Base-by-base conservation (phyloP, 2,113 vertebrate species). In the Copsychus sechellarum region DNA sequence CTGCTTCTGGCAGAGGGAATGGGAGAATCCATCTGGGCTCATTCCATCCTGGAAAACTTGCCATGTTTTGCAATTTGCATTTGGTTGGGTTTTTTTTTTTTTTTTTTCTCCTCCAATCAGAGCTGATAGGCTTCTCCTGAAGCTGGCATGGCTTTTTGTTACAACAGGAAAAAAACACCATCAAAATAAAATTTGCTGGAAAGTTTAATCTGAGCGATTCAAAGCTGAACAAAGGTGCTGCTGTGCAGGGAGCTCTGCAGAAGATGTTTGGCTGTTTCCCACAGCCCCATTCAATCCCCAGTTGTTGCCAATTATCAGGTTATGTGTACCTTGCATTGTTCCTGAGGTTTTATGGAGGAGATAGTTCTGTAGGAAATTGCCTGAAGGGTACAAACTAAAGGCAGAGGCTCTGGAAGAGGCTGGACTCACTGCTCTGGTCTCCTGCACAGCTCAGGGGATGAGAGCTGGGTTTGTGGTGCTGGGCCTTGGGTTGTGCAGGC, bases 21-120 rank as follows among this genome's bases (percentile, higher is more conserved):
- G 3, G 92, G 90, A 95, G 82, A 97, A 91, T 94, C 95, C 84
- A 93, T 82, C 92, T 92, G 93, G 89, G 95, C 89, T 89, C 9
- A 1, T 94, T 96, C 94, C 95, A 96, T 88, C 66, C 92, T 22
- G 23, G 87, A 78, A 60, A 88, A 73, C 67, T 92, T 81, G 81
- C 71, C 79, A 40, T 43, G 67, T 78, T 94, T 88, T 80, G 67
- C 85, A 81, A 62, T 70, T 82, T 88, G 54, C 51, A 53, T 60
- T 8, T 81, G 81, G 40, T 23, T 15, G 5, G 7, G 12, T 23
- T 47, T 12, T 47, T 47, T 23, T 15, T 22, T 34, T 43, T 10
- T 40, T 34, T 26, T 17, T 24, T 34, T 9, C 50, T 24, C 61
- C 81, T 48, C 48, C 2, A 14, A 12, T 40, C 5, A 16, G 57